Evolutionary conservation across 2,888 invertebrate species (phyloP), one percentile per base, ranked within the genome.

Genomic region (Morinoia aosen): DNA sequence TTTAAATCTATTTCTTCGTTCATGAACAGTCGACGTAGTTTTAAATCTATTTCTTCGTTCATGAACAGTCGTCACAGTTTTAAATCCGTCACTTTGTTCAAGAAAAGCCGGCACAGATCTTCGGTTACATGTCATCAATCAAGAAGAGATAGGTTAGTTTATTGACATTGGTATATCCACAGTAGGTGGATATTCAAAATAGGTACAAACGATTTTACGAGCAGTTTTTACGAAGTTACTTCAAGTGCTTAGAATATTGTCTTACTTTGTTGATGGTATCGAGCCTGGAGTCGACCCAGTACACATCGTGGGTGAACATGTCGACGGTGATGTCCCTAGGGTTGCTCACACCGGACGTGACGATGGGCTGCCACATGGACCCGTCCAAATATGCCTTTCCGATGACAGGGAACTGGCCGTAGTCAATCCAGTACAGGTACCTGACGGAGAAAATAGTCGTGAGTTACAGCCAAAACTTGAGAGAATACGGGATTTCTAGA

Each of bases 381-480:
- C 99, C 99, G 97, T 99, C 99, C 88, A 99, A 97, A 97, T 98
- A 98, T 0, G 99, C 98, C 97, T 98, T 98, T 0, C 99, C 99
- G 96, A 99, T 99, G 97, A 98, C 98, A 0, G 99, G 99, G 97
- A 99, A 99, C 97, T 99, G 99, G 0, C 99, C 99, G 97, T 99
- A 99, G 97, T 99, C 99, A 97, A 99, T 99, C 99, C 99, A 99
- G 97, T 99, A 99, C 1, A 99, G 97, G 88, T 98, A 98, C 96
- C 99, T 97, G 96, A 61, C 58, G 90, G 90, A 95, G 57, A 64
- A 40, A 76, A 7, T 33, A 19, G 61, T 61, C 25, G 76, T 76
- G 25, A 76, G 19, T 33, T 33, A 12, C 16, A 94, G 58, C 10
- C 16, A 33, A 57, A 56, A 96, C 91, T 88, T n/a, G 61, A 91